Evolutionary conservation across 2,797 vertebrate species (phyloP).

Genomic region (Galagoides demidoff): DNA sequence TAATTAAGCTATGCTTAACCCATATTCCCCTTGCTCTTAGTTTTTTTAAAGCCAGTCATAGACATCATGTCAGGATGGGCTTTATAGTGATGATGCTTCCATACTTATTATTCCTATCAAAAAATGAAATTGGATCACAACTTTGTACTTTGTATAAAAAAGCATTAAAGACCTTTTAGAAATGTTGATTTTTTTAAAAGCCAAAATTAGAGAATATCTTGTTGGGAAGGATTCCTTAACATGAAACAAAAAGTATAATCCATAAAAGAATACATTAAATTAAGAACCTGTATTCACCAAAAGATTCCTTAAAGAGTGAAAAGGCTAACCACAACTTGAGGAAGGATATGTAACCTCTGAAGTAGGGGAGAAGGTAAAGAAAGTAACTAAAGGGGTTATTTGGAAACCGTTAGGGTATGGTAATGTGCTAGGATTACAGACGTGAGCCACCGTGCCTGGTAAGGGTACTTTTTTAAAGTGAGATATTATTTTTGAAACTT

Average conservation of each 20-base stretch:
- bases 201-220: background rate
- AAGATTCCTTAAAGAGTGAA: background rate
- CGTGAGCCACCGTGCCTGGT: no score
- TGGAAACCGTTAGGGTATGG: background rate
- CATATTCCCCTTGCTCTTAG: no score
- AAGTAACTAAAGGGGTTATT: background rate
- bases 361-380: background rate
- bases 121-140: background rate
- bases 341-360: background rate
- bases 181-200: background rate
- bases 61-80: background rate
- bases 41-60: background rate
- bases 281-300: background rate
- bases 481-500: background rate
- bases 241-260: background rate
- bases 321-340: background rate
- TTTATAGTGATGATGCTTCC: background rate
- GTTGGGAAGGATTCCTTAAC: background rate
- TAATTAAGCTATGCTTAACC: background rate
- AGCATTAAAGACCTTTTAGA: background rate
- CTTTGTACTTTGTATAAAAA: background rate
- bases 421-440: background rate
- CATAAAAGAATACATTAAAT: background rate
- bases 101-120: background rate
- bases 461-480: background rate